A percentile compares a stretch with the other conserved stretches of the same genome.
phyloP scores from a whole-genome alignment of 2,888 invertebrate species.

The Drosophila neonasuta region DNA sequence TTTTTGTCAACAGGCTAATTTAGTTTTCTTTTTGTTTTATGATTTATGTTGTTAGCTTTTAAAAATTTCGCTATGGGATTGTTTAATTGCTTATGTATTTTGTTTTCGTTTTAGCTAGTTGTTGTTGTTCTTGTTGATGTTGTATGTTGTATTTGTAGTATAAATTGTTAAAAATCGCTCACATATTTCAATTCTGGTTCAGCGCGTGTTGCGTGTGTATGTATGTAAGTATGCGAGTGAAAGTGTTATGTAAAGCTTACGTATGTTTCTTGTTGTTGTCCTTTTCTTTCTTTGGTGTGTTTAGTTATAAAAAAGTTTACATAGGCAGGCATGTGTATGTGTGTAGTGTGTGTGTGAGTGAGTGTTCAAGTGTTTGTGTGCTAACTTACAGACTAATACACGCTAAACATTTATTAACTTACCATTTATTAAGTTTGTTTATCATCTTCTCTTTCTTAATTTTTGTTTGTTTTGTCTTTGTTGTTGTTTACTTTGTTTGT shows the following conservation, averaged over 20 bases:
- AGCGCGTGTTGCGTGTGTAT: constrained; percentile 43
- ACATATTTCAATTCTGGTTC: constrained; percentile 63
- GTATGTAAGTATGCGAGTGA: constrained; percentile 28
- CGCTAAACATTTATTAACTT: constrained; percentile 75
- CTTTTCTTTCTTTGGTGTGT: constrained; percentile 56
- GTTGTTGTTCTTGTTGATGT: constrained; percentile 47
- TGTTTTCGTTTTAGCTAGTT: constrained; percentile 60
- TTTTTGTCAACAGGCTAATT: constrained; percentile 65
- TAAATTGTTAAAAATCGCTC: constrained; percentile 74
- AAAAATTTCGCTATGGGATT: constrained; percentile 76
- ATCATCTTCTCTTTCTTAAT: constrained; percentile 17
- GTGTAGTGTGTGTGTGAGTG: constrained; percentile 35
- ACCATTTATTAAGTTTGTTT: constrained; percentile 64
- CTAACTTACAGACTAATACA: constrained; percentile 68
- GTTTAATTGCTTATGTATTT: constrained; percentile 68
- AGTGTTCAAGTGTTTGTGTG: constrained; percentile 36
- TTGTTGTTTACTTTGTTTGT: constrained; percentile 32
- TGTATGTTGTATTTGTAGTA: constrained; percentile 46
- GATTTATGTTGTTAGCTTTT: constrained; percentile 49
- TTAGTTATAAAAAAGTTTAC: constrained; percentile 65
- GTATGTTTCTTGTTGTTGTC: constrained; percentile 49
- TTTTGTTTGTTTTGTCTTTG: constrained; percentile 24
- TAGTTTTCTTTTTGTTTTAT: constrained; percentile 38
- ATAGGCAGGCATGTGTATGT: constrained; percentile 66
- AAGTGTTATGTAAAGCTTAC: constrained; percentile 45